phyloP scores from a whole-genome alignment of 2,888 invertebrate species.

The Sepiola atlantica region DNA sequence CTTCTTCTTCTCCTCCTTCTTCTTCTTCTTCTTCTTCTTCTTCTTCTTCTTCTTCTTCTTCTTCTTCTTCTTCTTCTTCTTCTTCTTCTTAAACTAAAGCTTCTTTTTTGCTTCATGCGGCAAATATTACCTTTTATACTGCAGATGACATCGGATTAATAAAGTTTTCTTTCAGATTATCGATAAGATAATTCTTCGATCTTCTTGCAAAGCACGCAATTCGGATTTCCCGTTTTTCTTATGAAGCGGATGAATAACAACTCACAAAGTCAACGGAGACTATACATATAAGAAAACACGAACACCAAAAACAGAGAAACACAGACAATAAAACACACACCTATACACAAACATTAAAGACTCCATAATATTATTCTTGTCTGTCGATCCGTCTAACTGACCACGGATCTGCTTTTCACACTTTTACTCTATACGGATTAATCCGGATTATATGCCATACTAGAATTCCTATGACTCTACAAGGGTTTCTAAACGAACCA shows the following conservation, averaged over 20 bases:
- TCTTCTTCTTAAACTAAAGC: background rate
- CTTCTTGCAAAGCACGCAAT: background rate
- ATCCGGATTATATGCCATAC: too few relatives aligned
- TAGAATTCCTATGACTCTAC: too few relatives aligned
- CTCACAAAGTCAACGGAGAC: background rate
- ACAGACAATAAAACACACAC: background rate
- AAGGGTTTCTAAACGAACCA: too few relatives aligned
- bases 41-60: background rate
- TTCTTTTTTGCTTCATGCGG: background rate
- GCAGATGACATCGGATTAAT: background rate
- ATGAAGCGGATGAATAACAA: background rate
- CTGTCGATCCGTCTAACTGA: too few relatives aligned
- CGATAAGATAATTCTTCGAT: background rate
- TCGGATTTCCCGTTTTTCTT: background rate
- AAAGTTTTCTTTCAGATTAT: background rate
- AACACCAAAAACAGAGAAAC: background rate
- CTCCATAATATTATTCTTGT: too few relatives aligned
- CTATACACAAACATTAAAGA: background rate
- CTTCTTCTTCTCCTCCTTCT: background rate
- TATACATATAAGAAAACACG: background rate
- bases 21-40: background rate
- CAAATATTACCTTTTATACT: background rate
- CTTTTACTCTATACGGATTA: too few relatives aligned
- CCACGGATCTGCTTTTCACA: too few relatives aligned
- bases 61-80: background rate